Conservation (phyloP, 92 coral and sea anemone species). For the Actinernus sp. region DNA sequence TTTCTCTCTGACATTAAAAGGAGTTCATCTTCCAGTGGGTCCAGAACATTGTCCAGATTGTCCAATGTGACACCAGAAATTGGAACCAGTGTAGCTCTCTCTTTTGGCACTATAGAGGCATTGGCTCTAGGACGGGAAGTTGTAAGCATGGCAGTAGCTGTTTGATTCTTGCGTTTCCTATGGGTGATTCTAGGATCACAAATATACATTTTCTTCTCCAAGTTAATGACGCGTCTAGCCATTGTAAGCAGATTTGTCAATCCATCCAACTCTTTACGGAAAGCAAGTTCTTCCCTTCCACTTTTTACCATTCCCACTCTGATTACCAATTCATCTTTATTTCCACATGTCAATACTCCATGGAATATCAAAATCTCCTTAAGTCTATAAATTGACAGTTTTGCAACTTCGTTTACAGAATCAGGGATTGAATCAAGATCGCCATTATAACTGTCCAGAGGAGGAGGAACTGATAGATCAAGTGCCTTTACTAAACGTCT, state of each 20-base stretch:
- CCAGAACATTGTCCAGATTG: slow-evolving; percentile 6
- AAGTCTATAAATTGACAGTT: slow-evolving; percentile 49
- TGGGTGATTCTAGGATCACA: slow-evolving; percentile 7
- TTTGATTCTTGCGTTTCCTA: neutral
- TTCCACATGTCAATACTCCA: slow-evolving; percentile 70
- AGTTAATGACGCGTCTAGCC: slow-evolving; percentile 2
- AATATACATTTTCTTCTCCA: slow-evolving; percentile 4
- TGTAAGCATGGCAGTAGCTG: slow-evolving; percentile 6
- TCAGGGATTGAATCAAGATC: slow-evolving; percentile 24
- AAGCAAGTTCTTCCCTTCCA: slow-evolving; percentile 11
- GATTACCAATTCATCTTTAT: slow-evolving; percentile 62
- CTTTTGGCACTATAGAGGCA: neutral
- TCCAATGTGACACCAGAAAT: neutral
- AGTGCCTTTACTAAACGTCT: slow-evolving; percentile 30
- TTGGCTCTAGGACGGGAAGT: slow-evolving; percentile 8
- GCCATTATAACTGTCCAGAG: slow-evolving; percentile 50
- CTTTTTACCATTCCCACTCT: slow-evolving; percentile 65
- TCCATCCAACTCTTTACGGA: slow-evolving; percentile 5
- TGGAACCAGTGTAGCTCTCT: neutral
- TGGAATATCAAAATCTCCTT: slow-evolving; percentile 57
- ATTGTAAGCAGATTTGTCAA: slow-evolving; percentile 8
- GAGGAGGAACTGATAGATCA: slow-evolving; percentile 38
- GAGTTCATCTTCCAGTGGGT: slow-evolving; percentile 8
- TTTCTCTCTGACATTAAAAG: neutral
- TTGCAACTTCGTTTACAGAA: slow-evolving; percentile 48